phyloP scores from a whole-genome alignment of 2,797 vertebrate species.

The Leontopithecus rosalia region DNA sequence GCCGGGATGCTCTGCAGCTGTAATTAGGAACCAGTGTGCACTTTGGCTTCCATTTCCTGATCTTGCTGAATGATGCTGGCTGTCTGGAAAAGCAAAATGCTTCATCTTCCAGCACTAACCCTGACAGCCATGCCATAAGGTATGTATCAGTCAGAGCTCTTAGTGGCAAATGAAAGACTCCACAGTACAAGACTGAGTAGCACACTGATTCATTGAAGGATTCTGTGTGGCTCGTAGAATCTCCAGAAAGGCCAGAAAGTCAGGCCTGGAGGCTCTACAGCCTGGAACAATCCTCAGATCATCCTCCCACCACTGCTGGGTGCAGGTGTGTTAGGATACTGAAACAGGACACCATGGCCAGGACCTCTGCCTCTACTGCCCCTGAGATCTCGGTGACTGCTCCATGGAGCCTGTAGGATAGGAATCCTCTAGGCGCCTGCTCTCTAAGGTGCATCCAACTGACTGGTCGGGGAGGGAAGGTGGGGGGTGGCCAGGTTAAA shows the following conservation, averaged over 20 bases:
- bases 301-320: not conserved
- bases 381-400: not conserved
- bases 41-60: not conserved
- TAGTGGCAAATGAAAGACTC: not conserved
- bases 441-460: not conserved
- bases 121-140: accelerated
- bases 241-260: not conserved
- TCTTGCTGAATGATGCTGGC: not conserved
- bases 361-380: not conserved
- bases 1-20: not conserved
- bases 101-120: not conserved
- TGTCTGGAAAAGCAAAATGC: not conserved
- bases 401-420: not conserved
- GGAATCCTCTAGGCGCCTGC: not conserved
- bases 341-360: too few relatives aligned
- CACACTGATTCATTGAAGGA: not conserved
- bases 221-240: not conserved
- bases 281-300: not conserved
- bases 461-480: too few relatives aligned
- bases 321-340: not conserved
- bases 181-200: not conserved
- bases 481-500: not conserved
- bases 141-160: not conserved
- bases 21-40: not conserved
- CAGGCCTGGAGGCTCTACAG: not conserved